Conservation (phyloP, 2,888 invertebrate species). For the Baccha elongata region DNA sequence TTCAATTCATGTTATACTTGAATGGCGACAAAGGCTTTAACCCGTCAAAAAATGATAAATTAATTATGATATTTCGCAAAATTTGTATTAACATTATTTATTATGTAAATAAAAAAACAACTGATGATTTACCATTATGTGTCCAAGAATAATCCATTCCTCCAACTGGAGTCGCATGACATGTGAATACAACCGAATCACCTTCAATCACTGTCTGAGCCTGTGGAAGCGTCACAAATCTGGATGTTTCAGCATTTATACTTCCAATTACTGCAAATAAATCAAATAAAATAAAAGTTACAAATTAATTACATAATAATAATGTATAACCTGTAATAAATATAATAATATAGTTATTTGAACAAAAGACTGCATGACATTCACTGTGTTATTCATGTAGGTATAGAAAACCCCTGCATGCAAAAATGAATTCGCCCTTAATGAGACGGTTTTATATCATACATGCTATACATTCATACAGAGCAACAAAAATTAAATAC, state of each 20-base stretch:
- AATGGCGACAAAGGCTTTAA: too few relatives aligned
- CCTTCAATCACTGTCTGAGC: constrained; percentile 81
- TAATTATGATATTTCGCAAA: too few relatives aligned
- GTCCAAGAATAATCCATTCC: constrained; percentile 80
- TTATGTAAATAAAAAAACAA: too few relatives aligned
- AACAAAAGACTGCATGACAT: constrained; percentile 21
- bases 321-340: background rate
- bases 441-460: constrained; percentile 20
- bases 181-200: constrained; percentile 79
- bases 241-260: constrained; percentile 76
- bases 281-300: constrained; percentile 15
- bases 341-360: background rate
- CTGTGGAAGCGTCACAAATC: constrained; percentile 80
- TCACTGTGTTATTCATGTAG: background rate
- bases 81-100: too few relatives aligned
- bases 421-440: background rate
- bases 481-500: too few relatives aligned
- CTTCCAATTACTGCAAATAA: constrained; percentile 71
- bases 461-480: too few relatives aligned
- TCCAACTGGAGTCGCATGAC: constrained; percentile 78
- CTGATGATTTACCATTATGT: constrained; percentile 80
- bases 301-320: constrained; percentile 34
- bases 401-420: background rate
- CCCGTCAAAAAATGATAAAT: too few relatives aligned
- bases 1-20: too few relatives aligned